Conservation (phyloP, 2,113 vertebrate species). For the Sebastes schlegelii region DNA sequence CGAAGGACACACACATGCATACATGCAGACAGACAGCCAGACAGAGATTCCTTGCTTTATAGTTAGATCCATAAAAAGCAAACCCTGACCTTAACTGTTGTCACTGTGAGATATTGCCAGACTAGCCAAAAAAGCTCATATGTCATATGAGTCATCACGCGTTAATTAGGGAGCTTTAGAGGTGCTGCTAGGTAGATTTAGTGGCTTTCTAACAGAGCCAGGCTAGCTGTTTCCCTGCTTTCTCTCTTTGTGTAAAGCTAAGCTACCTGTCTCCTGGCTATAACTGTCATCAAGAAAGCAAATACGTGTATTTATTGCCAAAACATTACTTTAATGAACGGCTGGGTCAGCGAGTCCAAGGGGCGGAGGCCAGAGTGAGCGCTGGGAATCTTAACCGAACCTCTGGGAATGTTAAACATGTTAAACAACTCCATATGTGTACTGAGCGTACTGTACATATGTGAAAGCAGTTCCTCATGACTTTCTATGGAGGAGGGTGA, state of each 20-base stretch:
- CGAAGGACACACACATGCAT: background rate
- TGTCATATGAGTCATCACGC: too few relatives aligned
- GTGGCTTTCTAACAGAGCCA: background rate
- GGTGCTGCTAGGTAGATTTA: background rate
- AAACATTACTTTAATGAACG: background rate
- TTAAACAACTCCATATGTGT: slow-evolving; percentile 42
- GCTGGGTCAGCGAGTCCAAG: slow-evolving; percentile 26
- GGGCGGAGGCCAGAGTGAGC: background rate
- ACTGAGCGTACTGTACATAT: background rate
- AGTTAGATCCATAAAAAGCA: background rate
- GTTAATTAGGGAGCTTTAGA: background rate
- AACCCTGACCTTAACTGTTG: background rate
- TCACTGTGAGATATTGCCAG: background rate
- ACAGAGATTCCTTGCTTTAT: background rate
- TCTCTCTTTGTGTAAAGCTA: background rate
- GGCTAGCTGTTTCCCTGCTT: background rate
- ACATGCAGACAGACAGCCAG: background rate
- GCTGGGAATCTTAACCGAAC: slow-evolving; percentile 8
- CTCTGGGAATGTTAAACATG: slow-evolving; percentile 30
- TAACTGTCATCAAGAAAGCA: background rate
- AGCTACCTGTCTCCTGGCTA: background rate
- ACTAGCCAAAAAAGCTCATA: too few relatives aligned
- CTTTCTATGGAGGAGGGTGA: background rate
- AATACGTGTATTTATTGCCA: background rate
- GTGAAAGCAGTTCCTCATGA: background rate